Base-by-base conservation (phyloP, 2,113 vertebrate genomes). In the Pionites leucogaster region DNA sequence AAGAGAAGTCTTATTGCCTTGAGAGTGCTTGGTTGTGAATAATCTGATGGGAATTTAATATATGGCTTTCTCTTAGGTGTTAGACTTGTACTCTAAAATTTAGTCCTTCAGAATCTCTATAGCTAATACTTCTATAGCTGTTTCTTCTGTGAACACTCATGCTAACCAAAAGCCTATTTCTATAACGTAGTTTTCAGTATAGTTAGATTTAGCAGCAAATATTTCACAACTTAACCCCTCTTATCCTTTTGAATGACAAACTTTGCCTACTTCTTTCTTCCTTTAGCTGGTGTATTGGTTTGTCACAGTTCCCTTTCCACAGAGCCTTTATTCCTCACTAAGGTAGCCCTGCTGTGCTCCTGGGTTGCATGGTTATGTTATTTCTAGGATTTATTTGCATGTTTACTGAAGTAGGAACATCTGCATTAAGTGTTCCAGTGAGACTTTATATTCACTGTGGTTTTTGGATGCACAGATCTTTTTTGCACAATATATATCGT, bases 281-380 rank as follows among this genome's bases (percentile, higher is more conserved):
- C 95, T 97, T 94, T 97, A 98, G 98, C 97, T 93, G 86, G 70
- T 98, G 85, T 97, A 64, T 96, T 97, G 96, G 94, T 98, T 97
- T 98, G 88, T 97, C 96, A 93, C 97, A 97, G 93, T 96, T 94
- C 91, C 87, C 93, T 96, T 97, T 96, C 94, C 92, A 71, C 96
- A 95, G 91, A 95, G 89, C 95, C 93, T 95, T 97, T 98, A 89
- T 96, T 97, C 97, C 95, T 97, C 96, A 83, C 84, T 97, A 97
- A 98, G 98, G 98, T 98, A 98, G 97, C 87, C 95, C 92, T 42
- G 19, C 84, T 70, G 96, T 96, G 90, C 57, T 94, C 86, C 81
- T 97, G 91, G 80, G 59, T 76, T 94, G 86, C 88, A 88, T 78
- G 86, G 35, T 74, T 94, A 47, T 74, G 92, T 93, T 33, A 69